Percentiles rank a stretch among this genome's conserved stretches.
phyloP scores from a whole-genome alignment of 2,113 vertebrate genomes.

The Ramphastos sulfuratus region DNA sequence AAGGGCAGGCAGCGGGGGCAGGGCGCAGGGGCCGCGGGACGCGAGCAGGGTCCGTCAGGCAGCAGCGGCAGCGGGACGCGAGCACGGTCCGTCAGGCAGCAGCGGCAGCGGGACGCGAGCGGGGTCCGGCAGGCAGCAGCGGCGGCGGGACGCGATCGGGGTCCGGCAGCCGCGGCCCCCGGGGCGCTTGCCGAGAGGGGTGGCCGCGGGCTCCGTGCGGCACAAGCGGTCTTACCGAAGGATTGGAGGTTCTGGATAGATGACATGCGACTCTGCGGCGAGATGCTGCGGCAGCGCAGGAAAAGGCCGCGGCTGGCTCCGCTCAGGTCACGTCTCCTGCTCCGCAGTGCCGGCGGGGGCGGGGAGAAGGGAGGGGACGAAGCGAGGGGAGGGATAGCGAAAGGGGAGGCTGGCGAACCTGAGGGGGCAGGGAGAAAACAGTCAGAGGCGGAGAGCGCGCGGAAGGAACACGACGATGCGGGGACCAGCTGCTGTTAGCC shows the following conservation, averaged over 20 bases:
- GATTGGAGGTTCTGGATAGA: constrained; percentile 92
- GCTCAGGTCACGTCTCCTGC: constrained; percentile 66
- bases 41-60: background rate
- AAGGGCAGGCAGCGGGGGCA: background rate
- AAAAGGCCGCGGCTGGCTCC: constrained; percentile 67
- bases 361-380: background rate
- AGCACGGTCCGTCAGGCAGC: background rate
- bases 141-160: no score
- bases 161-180: background rate
- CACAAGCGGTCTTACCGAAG: constrained; percentile 78
- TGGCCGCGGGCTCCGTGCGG: background rate
- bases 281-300: constrained; percentile 75
- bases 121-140: background rate
- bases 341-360: constrained; percentile 28
- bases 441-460: background rate
- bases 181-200: background rate
- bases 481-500: background rate
- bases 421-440: background rate
- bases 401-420: background rate
- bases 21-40: background rate
- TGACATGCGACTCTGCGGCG: constrained; percentile 88
- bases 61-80: no score
- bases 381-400: constrained; percentile 4
- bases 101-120: background rate
- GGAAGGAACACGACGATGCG: background rate